phyloP scores from a whole-genome alignment of 2,888 invertebrate genomes.

The Gymnocheta viridis region DNA sequence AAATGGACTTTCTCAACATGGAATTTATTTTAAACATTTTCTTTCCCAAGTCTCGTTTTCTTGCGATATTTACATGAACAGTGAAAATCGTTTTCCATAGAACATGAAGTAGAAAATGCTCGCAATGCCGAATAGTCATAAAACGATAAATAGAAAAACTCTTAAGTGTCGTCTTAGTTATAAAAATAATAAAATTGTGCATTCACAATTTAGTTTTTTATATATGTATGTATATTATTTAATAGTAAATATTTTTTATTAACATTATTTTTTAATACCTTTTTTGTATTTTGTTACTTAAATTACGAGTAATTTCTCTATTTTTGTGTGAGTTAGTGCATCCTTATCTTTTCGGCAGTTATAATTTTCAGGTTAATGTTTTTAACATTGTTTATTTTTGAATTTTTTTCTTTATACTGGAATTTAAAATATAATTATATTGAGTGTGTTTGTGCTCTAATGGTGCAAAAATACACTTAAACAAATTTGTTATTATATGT shows the following conservation, averaged over 20 bases:
- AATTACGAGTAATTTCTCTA: conserved; percentile 34
- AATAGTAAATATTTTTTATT: conserved; percentile 60
- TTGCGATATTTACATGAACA: too few relatives aligned
- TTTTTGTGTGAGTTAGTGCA: conserved; percentile 43
- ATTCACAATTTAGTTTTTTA: too few relatives aligned
- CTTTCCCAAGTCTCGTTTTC: too few relatives aligned
- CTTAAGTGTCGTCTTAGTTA: too few relatives aligned
- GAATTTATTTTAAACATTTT: too few relatives aligned
- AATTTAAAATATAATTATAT: conserved; percentile 43
- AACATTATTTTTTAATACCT: conserved; percentile 30
- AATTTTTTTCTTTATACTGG: conserved; percentile 9
- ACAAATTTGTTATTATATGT: conserved; percentile 33
- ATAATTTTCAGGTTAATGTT: conserved; percentile 51
- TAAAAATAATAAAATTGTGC: conserved; percentile 15
- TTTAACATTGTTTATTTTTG: conserved; percentile 18
- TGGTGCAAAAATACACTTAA: conserved; percentile 68
- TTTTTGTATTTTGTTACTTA: conserved; percentile 1
- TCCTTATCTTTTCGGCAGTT: conserved; percentile 50
- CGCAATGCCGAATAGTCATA: too few relatives aligned
- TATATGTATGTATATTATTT: too few relatives aligned
- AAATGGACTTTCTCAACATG: too few relatives aligned
- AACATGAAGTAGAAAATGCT: too few relatives aligned
- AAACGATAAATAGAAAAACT: too few relatives aligned
- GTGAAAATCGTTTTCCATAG: too few relatives aligned
- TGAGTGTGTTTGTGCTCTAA: conserved; percentile 52